A percentile compares a stretch with the other conserved stretches of the same genome.
Evolutionary conservation across 2,797 vertebrate genomes (phyloP).

Genomic region (Staurois parvus): DNA sequence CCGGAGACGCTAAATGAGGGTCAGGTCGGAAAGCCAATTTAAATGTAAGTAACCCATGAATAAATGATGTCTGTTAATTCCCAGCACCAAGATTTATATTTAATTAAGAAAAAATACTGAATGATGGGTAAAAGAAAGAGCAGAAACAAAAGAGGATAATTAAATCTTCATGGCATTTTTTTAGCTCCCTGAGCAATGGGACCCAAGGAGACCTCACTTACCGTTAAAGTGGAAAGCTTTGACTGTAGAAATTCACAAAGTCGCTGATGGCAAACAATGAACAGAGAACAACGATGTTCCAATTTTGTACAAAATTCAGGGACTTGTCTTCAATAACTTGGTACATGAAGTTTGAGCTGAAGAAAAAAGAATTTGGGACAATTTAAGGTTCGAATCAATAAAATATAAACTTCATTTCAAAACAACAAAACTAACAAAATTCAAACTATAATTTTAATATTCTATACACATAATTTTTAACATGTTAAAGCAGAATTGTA

Average conservation of each 20-base stretch:
- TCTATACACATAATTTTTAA: neutral
- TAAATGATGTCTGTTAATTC: conserved; percentile 72
- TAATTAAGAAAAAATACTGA: conserved; percentile 73
- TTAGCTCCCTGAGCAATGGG: neutral
- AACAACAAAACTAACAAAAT: neutral
- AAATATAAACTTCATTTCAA: neutral
- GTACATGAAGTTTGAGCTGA: neutral
- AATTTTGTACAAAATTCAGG: neutral
- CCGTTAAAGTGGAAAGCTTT: neutral
- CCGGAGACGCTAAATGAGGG: conserved; percentile 1
- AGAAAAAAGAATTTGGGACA: neutral
- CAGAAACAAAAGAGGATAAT: neutral
- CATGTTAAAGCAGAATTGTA: too few species aligned
- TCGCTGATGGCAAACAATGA: neutral
- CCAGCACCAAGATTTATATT: conserved; percentile 74
- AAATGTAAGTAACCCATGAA: conserved; percentile 69
- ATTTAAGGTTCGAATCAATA: neutral
- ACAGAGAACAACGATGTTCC: neutral
- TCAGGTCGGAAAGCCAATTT: conserved; percentile 53
- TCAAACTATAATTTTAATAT: neutral
- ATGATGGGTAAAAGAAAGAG: conserved; percentile 49
- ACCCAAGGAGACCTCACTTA: neutral
- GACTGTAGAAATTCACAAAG: neutral
- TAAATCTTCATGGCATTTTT: conserved; percentile 2
- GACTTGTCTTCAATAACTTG: neutral